Base-by-base conservation (phyloP, 1,140 invertebrate species). In the Halictus rubicundus region DNA sequence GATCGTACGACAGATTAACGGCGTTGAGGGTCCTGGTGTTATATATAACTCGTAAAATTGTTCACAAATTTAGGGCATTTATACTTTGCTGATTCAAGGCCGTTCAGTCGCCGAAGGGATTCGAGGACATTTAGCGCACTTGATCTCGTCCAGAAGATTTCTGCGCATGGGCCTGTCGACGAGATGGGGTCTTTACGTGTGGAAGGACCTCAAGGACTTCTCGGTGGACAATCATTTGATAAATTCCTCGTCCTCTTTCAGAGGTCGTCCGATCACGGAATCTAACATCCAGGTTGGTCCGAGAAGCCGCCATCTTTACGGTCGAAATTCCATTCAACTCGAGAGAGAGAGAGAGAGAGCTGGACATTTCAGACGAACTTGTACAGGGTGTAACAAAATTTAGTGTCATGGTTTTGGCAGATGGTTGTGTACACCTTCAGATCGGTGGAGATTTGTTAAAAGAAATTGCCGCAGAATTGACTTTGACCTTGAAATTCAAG, bases 141-240 rank as follows among this genome's bases (percentile, higher is more conserved):
- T 93, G 19, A 78, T 84, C n/a, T 84, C 88, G 21, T 81, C 88
- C 8, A 92, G 82, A 72, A 91, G 88, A 2, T 90, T 92, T 25
- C 84, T 94, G n/a, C 89, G 88, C 10, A 90, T 90, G 69, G 87
- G 86, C 6, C 76, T 94, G 25, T 93, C 89, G 0, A 90, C 89
- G 1, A 90, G 92, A 84, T 94, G 92, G 88, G 92, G 92, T 64
- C 87, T 92, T 0, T 94, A 94, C 72, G 92, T 92, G 16, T 94
- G 94, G 94, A 86, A 90, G 54, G 87, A 90, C 23, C 81, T 89
- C 8, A 89, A 90, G 7, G 81, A 94, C 10, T 97, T 97, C 88
- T 94, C 94, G 57, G 89, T 96, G 16, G 95, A 97, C 63, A 96
- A 96, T 88, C 96, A 97, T 86, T 91, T 97, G 1, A 90, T 96